phyloP scores from a whole-genome alignment of 2,797 vertebrate species.

The Phoxinus dragarum region DNA sequence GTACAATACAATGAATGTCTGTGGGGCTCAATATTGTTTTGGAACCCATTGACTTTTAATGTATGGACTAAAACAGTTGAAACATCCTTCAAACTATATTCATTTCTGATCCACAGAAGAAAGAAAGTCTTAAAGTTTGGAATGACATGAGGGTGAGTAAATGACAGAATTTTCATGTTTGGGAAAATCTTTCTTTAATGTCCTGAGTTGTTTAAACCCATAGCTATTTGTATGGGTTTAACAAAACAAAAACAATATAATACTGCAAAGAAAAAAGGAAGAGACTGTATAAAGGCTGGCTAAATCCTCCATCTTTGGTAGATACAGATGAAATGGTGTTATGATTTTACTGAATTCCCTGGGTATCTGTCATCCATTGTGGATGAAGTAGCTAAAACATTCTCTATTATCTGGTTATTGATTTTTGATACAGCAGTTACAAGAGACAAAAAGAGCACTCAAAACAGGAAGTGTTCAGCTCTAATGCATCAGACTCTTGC shows the following conservation, averaged over 20 bases:
- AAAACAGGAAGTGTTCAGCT: conserved; percentile 44
- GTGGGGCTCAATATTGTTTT: not conserved
- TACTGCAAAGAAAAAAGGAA: not conserved
- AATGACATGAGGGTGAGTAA: not conserved
- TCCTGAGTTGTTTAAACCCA: not conserved
- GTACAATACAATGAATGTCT: not conserved
- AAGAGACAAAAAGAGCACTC: conserved; percentile 31
- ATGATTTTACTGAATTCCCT: not conserved
- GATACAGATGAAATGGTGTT: conserved; percentile 12
- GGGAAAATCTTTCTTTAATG: not conserved
- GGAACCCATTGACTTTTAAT: not conserved
- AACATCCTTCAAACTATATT: not conserved
- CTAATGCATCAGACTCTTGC: not conserved
- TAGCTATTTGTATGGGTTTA: not conserved
- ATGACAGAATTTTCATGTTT: not conserved
- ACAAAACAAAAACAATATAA: not conserved
- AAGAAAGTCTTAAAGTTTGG: not conserved
- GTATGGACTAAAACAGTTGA: not conserved
- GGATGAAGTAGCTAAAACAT: conserved; percentile 34
- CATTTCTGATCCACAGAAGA: not conserved
- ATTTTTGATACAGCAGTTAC: conserved; percentile 43
- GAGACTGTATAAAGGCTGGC: not conserved
- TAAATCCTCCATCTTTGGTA: not conserved
- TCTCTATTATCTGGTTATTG: conserved; percentile 40
- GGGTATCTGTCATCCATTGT: conserved; percentile 1